These are phyloP conservation scores for Caranx ignobilis DNA, from an alignment of 2,113 vertebrate genomes.

Conservation along the genomic window DNA sequence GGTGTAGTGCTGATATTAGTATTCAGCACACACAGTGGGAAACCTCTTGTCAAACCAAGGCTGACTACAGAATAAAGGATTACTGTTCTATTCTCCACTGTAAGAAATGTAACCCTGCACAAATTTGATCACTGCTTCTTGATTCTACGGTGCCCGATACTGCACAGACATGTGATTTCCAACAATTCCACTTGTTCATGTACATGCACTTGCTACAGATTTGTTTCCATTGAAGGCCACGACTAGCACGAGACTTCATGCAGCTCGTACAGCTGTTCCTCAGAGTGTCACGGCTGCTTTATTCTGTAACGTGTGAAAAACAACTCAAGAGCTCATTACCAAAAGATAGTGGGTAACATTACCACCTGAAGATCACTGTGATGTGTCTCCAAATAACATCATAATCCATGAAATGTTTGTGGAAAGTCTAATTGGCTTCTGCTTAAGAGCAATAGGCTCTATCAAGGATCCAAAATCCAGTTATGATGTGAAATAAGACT, in stretches of 20 bases:
- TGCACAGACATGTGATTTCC: not conserved
- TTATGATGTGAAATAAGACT: not conserved
- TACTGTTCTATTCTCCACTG: conserved; percentile 13
- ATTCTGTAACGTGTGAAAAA: not conserved
- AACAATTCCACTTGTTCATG: not conserved
- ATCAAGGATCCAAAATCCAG: not conserved
- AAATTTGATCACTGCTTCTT: not conserved
- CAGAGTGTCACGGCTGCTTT: not conserved
- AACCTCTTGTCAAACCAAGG: conserved; percentile 42
- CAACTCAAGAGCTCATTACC: not conserved
- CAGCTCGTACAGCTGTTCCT: not conserved
- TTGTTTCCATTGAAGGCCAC: conserved; percentile 5
- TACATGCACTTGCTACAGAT: not conserved
- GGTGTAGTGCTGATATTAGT: conserved; percentile 38
- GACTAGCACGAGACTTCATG: not conserved
- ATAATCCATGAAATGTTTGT: not conserved
- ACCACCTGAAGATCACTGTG: not conserved
- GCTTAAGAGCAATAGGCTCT: not conserved
- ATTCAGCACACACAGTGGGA: conserved; percentile 57
- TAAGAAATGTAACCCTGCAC: not conserved
- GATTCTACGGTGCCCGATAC: not conserved
- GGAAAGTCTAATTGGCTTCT: not conserved
- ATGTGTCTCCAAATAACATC: not conserved
- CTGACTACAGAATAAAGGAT: conserved; percentile 52
- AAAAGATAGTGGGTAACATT: not conserved